A percentile compares a stretch with the other conserved stretches of the same genome.
These are phyloP conservation scores for Dynastes tityus DNA, from an alignment of 2,888 invertebrate species.

Conservation along the genomic window DNA sequence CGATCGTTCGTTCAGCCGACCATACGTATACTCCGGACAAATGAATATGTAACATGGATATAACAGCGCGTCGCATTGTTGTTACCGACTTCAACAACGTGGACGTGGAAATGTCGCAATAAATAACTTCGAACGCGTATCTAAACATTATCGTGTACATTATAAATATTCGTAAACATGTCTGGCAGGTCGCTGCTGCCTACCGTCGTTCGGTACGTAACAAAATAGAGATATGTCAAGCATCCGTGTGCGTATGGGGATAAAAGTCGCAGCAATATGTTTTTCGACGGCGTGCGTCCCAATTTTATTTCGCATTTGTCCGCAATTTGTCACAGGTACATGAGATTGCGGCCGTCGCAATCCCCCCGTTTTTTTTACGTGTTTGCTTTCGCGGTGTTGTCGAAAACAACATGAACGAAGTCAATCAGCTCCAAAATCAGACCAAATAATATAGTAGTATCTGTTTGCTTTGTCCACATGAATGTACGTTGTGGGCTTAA, in stretches of 20 bases:
- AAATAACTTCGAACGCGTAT: conserved; percentile 54
- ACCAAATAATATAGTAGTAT: not conserved
- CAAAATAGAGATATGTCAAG: conserved; percentile 50
- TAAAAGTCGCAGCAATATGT: conserved; percentile 54
- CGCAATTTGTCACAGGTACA: conserved; percentile 55
- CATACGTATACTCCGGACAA: conserved; percentile 15
- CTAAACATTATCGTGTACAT: conserved; percentile 54
- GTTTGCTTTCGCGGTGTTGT: conserved; percentile 10
- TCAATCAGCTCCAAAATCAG: not conserved
- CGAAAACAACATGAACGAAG: conserved; percentile 4
- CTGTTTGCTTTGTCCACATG: too few relatives aligned
- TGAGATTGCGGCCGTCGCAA: not conserved
- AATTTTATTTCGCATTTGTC: conserved; percentile 57
- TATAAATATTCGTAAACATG: conserved; percentile 57
- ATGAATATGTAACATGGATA: conserved; percentile 43
- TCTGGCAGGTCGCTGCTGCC: conserved; percentile 47
- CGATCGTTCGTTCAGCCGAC: conserved; percentile 15
- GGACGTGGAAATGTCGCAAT: conserved; percentile 49
- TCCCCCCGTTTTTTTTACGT: conserved; percentile 14
- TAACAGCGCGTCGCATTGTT: conserved; percentile 11
- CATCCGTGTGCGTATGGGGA: not conserved
- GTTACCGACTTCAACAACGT: conserved; percentile 39
- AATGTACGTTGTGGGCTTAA: too few relatives aligned
- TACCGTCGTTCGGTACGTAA: conserved; percentile 43
- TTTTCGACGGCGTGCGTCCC: conserved; percentile 51